phyloP scores from a whole-genome alignment of 1,140 invertebrate genomes.

The Elymnias hypermnestra region DNA sequence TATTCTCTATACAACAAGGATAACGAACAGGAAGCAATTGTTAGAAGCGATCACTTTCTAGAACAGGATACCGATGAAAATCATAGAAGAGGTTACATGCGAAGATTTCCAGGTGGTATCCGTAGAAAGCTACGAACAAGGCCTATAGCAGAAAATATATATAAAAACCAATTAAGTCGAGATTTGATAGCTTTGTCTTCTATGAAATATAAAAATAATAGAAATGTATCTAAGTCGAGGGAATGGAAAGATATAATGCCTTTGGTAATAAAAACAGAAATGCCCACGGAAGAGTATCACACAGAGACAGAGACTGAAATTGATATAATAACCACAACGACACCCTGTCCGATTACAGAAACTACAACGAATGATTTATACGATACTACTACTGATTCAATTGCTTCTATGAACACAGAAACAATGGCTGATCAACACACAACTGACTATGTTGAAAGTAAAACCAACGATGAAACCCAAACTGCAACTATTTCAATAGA shows the following conservation, averaged over 20 bases:
- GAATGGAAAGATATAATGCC: slow-evolving; percentile 51
- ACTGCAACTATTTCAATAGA: background rate
- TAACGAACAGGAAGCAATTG: background rate
- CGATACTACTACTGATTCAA: slow-evolving; percentile 15
- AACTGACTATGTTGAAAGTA: slow-evolving; percentile 7
- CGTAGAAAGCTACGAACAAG: slow-evolving; percentile 47
- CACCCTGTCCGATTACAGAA: slow-evolving; percentile 27
- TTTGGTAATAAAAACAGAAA: slow-evolving; percentile 24
- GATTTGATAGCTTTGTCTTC: slow-evolving; percentile 51
- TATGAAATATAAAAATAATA: slow-evolving; percentile 46
- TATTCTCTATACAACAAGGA: background rate
- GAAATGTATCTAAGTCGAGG: slow-evolving; percentile 44
- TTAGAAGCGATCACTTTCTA: background rate
- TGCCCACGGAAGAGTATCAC: slow-evolving; percentile 3
- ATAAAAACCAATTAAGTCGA: slow-evolving; percentile 51
- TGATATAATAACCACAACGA: slow-evolving; percentile 22
- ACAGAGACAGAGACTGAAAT: slow-evolving; percentile 16
- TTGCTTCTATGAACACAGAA: slow-evolving; percentile 10
- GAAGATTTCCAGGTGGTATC: slow-evolving; percentile 34
- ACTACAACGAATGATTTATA: slow-evolving; percentile 24
- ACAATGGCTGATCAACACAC: background rate
- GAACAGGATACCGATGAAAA: slow-evolving; percentile 5
- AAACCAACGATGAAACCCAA: background rate
- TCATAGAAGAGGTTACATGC: slow-evolving; percentile 13
- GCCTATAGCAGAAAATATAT: slow-evolving; percentile 39